Conservation (phyloP, 2,888 invertebrate species). For the Alentia gelatinosa region DNA sequence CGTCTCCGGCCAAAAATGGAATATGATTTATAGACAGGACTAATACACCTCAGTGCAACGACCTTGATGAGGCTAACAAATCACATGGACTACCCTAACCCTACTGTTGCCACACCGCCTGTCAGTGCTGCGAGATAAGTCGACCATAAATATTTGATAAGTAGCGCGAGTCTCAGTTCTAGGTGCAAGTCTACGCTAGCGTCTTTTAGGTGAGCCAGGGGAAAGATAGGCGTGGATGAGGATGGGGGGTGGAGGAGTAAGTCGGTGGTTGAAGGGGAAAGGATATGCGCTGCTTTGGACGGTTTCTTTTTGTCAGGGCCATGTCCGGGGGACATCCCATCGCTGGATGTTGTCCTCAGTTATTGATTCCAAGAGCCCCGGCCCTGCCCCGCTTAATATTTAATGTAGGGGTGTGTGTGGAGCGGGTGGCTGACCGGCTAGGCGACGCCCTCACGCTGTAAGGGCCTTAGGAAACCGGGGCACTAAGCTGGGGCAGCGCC, state of each 20-base stretch:
- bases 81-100: too few relatives aligned
- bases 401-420: background rate
- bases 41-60: background rate
- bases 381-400: background rate
- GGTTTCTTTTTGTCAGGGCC: background rate
- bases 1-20: too few relatives aligned
- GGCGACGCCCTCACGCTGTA: background rate
- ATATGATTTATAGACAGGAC: background rate
- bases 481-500: background rate
- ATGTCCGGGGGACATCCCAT: background rate
- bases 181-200: background rate
- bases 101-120: too few relatives aligned
- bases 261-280: background rate
- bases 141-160: background rate
- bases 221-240: too few relatives aligned
- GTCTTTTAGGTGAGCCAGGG: background rate
- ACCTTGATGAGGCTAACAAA: background rate
- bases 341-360: slow-evolving; percentile 7
- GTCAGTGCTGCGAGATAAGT: background rate
- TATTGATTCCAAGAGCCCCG: background rate
- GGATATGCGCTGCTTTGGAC: background rate
- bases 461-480: background rate
- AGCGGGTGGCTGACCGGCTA: background rate
- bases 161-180: background rate
- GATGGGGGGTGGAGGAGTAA: too few relatives aligned